Percentiles rank a stretch among this genome's conserved stretches.
phyloP scores from a whole-genome alignment of 2,888 invertebrate species.

The Euplexia lucipara region DNA sequence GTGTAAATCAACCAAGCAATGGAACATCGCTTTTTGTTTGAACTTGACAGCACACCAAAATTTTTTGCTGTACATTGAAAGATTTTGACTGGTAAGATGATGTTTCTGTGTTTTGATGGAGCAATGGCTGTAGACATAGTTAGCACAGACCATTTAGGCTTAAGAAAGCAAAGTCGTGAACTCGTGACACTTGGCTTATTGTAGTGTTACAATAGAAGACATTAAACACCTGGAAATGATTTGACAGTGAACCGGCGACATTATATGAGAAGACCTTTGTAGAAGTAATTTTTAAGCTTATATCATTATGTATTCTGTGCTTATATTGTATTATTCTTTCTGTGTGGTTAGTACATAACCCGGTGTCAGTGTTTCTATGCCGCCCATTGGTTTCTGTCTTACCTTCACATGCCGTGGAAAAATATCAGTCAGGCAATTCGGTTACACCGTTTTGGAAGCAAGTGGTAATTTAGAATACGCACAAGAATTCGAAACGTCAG shows the following conservation, averaged over 20 bases:
- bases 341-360: too few relatives aligned
- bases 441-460: too few relatives aligned
- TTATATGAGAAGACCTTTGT: constrained; percentile 18
- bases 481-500: too few relatives aligned
- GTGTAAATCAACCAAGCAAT: constrained; percentile 9
- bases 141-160: constrained; percentile 1
- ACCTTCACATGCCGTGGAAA: too few relatives aligned
- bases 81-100: neutral
- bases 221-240: constrained; percentile 54
- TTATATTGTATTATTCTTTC: too few relatives aligned
- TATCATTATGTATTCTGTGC: too few relatives aligned
- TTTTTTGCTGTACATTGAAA: constrained; percentile 7
- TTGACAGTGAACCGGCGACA: constrained; percentile 46
- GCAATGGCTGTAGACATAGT: constrained; percentile 24
- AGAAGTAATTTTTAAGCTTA: neutral
- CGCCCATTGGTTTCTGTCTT: too few relatives aligned
- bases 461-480: too few relatives aligned
- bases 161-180: constrained; percentile 42
- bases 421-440: too few relatives aligned
- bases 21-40: neutral
- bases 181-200: constrained; percentile 36
- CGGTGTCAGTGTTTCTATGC: too few relatives aligned
- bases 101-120: neutral
- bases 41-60: neutral
- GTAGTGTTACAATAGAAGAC: constrained; percentile 51